These are phyloP conservation scores for Macrotrachela quadricornifera DNA, from an alignment of 1,140 invertebrate genomes.

Conservation along the genomic window DNA sequence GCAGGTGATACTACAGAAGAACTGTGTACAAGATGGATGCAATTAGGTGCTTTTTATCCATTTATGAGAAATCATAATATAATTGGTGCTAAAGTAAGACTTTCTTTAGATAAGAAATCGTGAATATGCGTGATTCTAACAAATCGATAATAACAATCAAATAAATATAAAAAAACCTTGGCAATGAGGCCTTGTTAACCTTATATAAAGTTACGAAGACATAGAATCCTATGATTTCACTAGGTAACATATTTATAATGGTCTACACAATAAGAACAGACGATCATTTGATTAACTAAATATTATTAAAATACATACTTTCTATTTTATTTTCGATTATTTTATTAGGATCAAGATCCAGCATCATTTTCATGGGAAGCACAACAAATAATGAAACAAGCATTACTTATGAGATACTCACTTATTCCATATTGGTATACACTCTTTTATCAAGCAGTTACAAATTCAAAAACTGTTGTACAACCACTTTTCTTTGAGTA, in stretches of 20 bases:
- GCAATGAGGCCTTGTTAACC: too few species aligned
- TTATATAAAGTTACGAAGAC: too few species aligned
- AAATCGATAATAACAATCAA: too few species aligned
- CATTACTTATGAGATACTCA: constrained; percentile 45
- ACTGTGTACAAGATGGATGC: constrained; percentile 35
- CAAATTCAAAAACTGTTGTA: constrained; percentile 45
- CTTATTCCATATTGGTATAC: constrained; percentile 57
- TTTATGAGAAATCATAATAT: constrained; percentile 28
- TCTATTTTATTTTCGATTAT: too few species aligned
- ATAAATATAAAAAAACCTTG: too few species aligned
- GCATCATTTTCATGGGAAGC: constrained; percentile 11
- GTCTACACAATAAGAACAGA: too few species aligned
- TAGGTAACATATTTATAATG: too few species aligned
- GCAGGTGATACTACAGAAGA: constrained; percentile 46
- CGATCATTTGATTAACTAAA: too few species aligned
- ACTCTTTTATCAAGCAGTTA: constrained; percentile 49
- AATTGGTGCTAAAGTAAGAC: constrained; percentile 23
- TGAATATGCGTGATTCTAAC: constrained; percentile 47
- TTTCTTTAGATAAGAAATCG: constrained; percentile 32
- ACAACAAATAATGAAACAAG: constrained; percentile 25
- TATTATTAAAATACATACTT: too few species aligned
- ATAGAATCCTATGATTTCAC: too few species aligned
- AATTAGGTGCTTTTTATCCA: constrained; percentile 37
- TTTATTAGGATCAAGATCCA: constrained; percentile 21
- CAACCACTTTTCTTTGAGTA: constrained; percentile 45